Base-by-base conservation (phyloP, 2,113 vertebrate species). In the Halichoeres trimaculatus region DNA sequence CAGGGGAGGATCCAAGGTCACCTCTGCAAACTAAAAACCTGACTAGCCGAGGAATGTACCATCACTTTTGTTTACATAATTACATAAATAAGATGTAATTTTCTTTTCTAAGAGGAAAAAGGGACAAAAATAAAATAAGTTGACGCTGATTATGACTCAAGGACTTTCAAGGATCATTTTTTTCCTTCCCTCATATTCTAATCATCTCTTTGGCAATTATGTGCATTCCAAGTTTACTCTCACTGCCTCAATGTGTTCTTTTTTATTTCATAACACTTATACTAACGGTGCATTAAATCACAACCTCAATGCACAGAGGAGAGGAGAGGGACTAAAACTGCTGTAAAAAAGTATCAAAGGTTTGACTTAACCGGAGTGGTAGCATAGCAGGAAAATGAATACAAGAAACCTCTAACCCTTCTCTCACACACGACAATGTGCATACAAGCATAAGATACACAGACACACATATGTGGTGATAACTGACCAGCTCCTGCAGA, bases 121-220 rank as follows among this genome's bases (percentile, higher is more conserved):
- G 60, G 60, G 84, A 65, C 90, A 90, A 84, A 85, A 90, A 91
- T 72, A 91, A 85, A 85, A 76, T 79, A 85, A 90, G 92, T 90
- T 86, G 61, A 85, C 78, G 74, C 82, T 92, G 85, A 91, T 92
- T 92, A 88, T 84, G 76, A 79, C 87, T 91, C 86, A 92, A 93
- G 87, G 88, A 92, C 87, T 81, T 91, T 87, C 88, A 92, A 93
- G 89, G 89, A 88, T 85, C 70, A 62, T 78, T 76, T 71, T 62
- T 72, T 58, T 23, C 40, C n/a, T 7, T 8, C 22, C 14, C 47
- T 47, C 8, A 73, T 80, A 87, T 88, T 76, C 74, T 84, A 88
- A 90, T 91, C 65, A 93, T 88, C 78, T 88, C 67, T 79, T 78
- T 64, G 67, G 55, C 86, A 92, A 86, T 90, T 90, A 88, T 84